phyloP scores from a whole-genome alignment of 2,888 invertebrate genomes.

The Catocala sponsa region DNA sequence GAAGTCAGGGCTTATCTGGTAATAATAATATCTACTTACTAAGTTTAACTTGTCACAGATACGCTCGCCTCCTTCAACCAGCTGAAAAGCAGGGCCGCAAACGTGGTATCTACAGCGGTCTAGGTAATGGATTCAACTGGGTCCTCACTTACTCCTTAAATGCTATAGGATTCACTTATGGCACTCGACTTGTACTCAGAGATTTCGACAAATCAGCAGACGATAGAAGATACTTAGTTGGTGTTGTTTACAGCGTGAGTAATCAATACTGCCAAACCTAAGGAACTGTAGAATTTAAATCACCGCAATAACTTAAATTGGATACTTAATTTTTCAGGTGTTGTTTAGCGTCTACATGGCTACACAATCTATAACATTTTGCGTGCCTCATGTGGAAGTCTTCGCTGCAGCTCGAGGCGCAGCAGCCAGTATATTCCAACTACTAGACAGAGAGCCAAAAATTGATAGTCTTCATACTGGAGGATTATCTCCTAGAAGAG shows the following conservation, averaged over 20 bases:
- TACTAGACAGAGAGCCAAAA: constrained; percentile 91
- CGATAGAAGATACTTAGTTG: constrained; percentile 90
- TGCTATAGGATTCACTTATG: constrained; percentile 93
- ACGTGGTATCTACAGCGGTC: constrained; percentile 90
- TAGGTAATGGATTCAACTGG: constrained; percentile 92
- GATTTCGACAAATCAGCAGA: constrained; percentile 87
- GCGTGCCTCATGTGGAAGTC: constrained; percentile 92
- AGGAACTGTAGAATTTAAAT: too few relatives aligned
- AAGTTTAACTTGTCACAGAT: constrained; percentile 65
- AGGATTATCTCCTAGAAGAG: constrained; percentile 88
- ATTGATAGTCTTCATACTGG: constrained; percentile 90
- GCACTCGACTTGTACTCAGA: constrained; percentile 90
- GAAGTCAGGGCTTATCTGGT: too few relatives aligned
- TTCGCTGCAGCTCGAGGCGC: constrained; percentile 92
- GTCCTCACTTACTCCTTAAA: constrained; percentile 92
- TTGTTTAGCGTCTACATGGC: constrained; percentile 93
- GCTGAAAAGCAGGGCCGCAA: constrained; percentile 90
- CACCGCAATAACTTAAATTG: background rate
- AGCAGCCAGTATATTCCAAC: constrained; percentile 91
- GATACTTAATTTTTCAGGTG: constrained; percentile 80
- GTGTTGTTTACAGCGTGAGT: constrained; percentile 91
- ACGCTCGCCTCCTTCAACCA: constrained; percentile 86
- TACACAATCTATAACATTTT: constrained; percentile 92
- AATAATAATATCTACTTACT: too few relatives aligned
- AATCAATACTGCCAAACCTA: too few relatives aligned